These are phyloP conservation scores for Sebastes itinus DNA, from an alignment of 2,797 vertebrate species.

Conservation along the genomic window DNA sequence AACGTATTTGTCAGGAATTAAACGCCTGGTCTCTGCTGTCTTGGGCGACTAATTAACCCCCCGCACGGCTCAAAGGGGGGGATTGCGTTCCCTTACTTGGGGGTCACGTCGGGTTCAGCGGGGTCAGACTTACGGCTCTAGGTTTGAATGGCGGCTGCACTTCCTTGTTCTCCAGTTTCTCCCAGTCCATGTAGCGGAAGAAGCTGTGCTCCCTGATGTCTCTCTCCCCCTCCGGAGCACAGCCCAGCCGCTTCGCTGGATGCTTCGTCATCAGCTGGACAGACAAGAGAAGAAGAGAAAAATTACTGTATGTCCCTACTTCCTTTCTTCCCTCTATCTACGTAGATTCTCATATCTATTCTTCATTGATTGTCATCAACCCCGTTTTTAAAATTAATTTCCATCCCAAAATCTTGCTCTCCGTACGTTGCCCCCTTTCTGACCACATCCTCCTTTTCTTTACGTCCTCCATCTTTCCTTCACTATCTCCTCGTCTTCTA, in stretches of 20 bases:
- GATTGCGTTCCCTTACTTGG: background rate
- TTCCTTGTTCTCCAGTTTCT: slow-evolving; percentile 95
- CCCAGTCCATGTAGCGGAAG: slow-evolving; percentile 98
- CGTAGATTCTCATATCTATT: background rate
- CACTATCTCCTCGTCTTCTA: no score
- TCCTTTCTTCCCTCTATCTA: background rate
- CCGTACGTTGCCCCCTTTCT: no score
- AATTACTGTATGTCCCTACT: background rate
- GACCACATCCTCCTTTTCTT: no score
- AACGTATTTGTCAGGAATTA: background rate
- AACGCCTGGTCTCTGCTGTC: background rate
- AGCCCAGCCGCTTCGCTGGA: slow-evolving; percentile 93
- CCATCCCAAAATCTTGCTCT: no score
- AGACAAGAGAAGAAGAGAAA: slow-evolving; percentile 1
- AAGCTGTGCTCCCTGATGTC: slow-evolving; percentile 95
- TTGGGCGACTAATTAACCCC: background rate
- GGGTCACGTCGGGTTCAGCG: background rate
- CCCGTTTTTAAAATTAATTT: no score
- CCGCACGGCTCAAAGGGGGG: background rate
- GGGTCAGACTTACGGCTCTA: slow-evolving; percentile 89
- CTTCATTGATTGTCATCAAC: background rate
- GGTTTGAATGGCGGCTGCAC: slow-evolving; percentile 96
- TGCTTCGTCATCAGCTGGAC: slow-evolving; percentile 95
- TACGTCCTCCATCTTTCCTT: no score
- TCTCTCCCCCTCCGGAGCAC: slow-evolving; percentile 91